These are phyloP conservation scores for Tiliacea aurago DNA, from an alignment of 2,888 invertebrate genomes.

Conservation along the genomic window DNA sequence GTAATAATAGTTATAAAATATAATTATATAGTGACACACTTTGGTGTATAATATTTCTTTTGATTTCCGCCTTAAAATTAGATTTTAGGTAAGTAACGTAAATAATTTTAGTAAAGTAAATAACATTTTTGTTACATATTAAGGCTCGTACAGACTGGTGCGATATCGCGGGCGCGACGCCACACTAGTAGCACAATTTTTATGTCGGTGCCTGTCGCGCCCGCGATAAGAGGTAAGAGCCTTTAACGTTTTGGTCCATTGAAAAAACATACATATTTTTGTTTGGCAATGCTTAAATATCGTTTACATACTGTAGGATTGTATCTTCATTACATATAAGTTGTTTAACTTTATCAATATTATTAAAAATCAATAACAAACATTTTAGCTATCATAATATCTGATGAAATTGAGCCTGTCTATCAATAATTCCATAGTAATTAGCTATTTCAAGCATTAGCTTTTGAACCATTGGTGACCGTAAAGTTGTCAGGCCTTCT, in stretches of 20 bases:
- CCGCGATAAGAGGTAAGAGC: too few species aligned
- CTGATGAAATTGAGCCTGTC: neutral
- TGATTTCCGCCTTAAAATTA: neutral
- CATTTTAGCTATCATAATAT: neutral
- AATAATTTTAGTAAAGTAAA: too few species aligned
- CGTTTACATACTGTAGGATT: too few species aligned
- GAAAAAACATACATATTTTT: too few species aligned
- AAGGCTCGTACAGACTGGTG: too few species aligned
- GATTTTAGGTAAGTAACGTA: neutral
- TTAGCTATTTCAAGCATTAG: neutral
- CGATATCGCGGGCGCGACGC: too few species aligned
- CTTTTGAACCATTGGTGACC: neutral
- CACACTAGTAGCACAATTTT: too few species aligned
- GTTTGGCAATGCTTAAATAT: neutral
- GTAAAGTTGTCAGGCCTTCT: slow-evolving; percentile 6
- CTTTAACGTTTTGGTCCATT: neutral
- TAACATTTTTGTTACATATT: too few species aligned
- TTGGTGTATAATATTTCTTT: neutral
- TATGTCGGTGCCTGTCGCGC: too few species aligned
- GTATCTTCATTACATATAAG: too few species aligned
- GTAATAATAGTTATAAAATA: slow-evolving; percentile 30
- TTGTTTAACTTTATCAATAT: too few species aligned
- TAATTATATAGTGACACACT: slow-evolving; percentile 26
- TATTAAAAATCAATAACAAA: neutral
- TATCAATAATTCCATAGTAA: neutral